A percentile compares a stretch with the other conserved stretches of the same genome.
These are phyloP conservation scores for Holacanthella duospinosa DNA, from an alignment of 2,888 invertebrate species.

Conservation along the genomic window DNA sequence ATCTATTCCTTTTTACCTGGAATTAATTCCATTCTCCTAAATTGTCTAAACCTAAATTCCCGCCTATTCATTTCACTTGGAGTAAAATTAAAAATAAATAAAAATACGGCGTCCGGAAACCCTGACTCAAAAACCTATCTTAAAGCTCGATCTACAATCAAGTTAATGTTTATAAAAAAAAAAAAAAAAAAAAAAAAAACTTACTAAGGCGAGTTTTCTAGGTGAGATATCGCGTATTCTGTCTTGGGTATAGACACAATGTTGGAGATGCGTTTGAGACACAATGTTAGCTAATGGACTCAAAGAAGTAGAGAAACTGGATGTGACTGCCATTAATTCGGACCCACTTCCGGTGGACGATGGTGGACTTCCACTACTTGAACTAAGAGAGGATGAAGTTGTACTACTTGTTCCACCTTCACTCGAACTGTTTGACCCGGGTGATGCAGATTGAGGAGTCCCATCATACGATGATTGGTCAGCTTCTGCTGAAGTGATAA, in stretches of 20 bases:
- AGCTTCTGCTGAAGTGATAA: constrained; percentile 45
- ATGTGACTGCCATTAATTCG: constrained; percentile 51
- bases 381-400: constrained; percentile 12
- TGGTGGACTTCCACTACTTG: constrained; percentile 16
- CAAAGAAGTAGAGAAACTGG: constrained; percentile 43
- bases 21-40: too few relatives aligned
- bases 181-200: too few relatives aligned
- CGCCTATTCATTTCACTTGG: too few relatives aligned
- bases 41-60: too few relatives aligned
- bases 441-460: constrained; percentile 39
- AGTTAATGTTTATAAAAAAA: too few relatives aligned
- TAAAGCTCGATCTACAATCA: too few relatives aligned
- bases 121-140: too few relatives aligned
- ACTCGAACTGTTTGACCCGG: constrained; percentile 36
- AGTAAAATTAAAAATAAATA: too few relatives aligned
- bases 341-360: constrained; percentile 22
- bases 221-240: constrained; percentile 39
- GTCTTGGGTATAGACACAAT: constrained; percentile 81
- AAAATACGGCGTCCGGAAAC: too few relatives aligned
- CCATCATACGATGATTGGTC: constrained; percentile 46
- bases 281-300: constrained; percentile 34
- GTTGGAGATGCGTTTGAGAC: constrained; percentile 62
- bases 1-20: too few relatives aligned
- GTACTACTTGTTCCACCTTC: constrained; percentile 33
- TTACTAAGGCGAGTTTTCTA: constrained; percentile 35